A percentile compares a stretch with the other conserved stretches of the same genome.
phyloP scores from a whole-genome alignment of 2,888 invertebrate genomes.

The Cheilosia urbana region DNA sequence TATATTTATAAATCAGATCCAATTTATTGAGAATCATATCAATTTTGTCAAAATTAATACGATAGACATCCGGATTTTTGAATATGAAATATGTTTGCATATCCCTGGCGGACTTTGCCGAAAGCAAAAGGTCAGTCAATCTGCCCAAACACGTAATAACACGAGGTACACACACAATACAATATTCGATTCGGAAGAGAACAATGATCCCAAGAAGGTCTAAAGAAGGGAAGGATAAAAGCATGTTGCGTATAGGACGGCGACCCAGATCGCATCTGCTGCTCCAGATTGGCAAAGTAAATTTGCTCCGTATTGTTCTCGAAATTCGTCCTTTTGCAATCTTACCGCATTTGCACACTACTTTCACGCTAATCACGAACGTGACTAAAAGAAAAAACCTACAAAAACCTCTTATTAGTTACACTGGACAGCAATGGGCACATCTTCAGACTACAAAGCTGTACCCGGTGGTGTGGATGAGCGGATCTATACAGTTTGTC shows the following conservation, averaged over 20 bases:
- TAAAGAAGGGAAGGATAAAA: slow-evolving; percentile 36
- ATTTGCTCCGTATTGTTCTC: slow-evolving; percentile 33
- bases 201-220: slow-evolving; percentile 15
- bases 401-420: slow-evolving; percentile 56
- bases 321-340: slow-evolving; percentile 37
- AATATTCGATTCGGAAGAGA: background rate
- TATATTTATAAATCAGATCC: background rate
- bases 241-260: slow-evolving; percentile 9
- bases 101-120: background rate
- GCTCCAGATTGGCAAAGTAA: slow-evolving; percentile 51
- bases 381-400: slow-evolving; percentile 59
- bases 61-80: slow-evolving; percentile 12
- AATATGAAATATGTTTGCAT: slow-evolving; percentile 48
- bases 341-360: slow-evolving; percentile 52
- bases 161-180: slow-evolving; percentile 12
- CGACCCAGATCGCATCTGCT: slow-evolving; percentile 33
- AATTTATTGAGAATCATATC: background rate
- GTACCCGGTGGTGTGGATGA: slow-evolving; percentile 23
- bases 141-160: slow-evolving; percentile 49
- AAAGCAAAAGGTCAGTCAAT: slow-evolving; percentile 43
- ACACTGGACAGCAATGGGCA: slow-evolving; percentile 29
- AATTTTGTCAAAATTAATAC: slow-evolving; percentile 15
- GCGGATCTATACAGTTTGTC: background rate
- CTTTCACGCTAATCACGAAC: slow-evolving; percentile 63
- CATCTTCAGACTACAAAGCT: slow-evolving; percentile 11